Percentiles rank a stretch among this genome's conserved stretches.
Conservation (phyloP, 2,113 vertebrate species). For the Micronycteris hirsuta region DNA sequence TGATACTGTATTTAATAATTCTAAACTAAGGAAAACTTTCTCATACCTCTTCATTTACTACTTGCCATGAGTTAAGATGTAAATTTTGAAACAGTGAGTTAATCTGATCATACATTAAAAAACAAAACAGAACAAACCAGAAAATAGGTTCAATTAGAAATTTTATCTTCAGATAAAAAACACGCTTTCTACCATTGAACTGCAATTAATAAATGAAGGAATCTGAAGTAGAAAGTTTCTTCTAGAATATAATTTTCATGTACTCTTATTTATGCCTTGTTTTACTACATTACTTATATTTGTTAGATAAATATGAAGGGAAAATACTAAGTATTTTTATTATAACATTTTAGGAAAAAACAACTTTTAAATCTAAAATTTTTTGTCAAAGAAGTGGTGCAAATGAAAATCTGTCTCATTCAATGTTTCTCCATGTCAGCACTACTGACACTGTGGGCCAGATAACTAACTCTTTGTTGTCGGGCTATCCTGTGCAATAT, state of each 20-base stretch:
- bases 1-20: background rate
- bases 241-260: background rate
- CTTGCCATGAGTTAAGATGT: background rate
- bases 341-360: background rate
- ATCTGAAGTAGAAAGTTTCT: background rate
- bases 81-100: background rate
- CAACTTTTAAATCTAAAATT: background rate
- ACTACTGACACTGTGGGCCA: background rate
- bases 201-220: background rate
- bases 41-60: background rate
- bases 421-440: background rate
- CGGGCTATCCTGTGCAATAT: rapidly evolving
- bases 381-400: background rate
- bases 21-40: background rate
- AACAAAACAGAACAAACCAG: background rate
- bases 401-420: background rate
- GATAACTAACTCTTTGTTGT: background rate
- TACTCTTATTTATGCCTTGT: background rate
- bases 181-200: background rate
- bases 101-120: background rate
- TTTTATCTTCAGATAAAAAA: background rate
- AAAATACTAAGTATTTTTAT: background rate
- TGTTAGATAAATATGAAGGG: background rate
- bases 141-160: conserved; percentile 10
- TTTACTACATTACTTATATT: background rate